Conservation (phyloP, 2,888 invertebrate genomes). For the Xestobium rufovillosum region DNA sequence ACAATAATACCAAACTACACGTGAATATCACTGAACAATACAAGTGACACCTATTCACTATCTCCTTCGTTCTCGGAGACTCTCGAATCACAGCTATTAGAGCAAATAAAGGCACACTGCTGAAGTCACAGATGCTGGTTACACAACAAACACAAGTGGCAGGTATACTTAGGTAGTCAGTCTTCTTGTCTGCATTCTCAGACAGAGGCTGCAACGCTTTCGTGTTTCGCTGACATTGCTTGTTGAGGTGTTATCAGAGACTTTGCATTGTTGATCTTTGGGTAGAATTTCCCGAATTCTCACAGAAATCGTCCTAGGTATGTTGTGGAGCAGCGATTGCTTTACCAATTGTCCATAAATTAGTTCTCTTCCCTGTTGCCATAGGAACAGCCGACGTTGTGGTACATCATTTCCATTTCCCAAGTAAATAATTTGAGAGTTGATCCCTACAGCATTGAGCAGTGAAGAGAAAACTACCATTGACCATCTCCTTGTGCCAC, state of each 20-base stretch:
- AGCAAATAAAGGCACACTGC: not conserved
- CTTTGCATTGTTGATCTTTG: not conserved
- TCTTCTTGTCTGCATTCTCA: not conserved
- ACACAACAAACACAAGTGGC: no score
- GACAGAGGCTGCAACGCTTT: not conserved
- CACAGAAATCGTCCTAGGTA: not conserved
- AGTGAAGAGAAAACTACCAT: conserved; percentile 28
- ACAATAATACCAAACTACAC: no score
- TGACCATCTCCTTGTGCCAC: conserved; percentile 27
- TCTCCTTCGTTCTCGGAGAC: not conserved
- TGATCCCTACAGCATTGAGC: conserved; percentile 25
- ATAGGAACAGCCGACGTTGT: no score
- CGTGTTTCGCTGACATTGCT: not conserved
- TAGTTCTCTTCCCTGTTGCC: conserved; percentile 7
- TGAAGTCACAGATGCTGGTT: conserved; percentile 1
- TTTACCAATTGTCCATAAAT: not conserved
- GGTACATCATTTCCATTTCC: conserved; percentile 7
- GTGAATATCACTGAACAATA: no score
- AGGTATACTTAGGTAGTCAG: not conserved
- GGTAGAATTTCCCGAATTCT: conserved; percentile 2
- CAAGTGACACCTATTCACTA: conserved; percentile 1
- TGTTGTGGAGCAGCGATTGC: not conserved
- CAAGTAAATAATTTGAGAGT: conserved; percentile 17
- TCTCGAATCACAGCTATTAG: not conserved
- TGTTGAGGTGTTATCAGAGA: not conserved